phyloP scores from a whole-genome alignment of 2,113 vertebrate species.

The Loxodonta africana region DNA sequence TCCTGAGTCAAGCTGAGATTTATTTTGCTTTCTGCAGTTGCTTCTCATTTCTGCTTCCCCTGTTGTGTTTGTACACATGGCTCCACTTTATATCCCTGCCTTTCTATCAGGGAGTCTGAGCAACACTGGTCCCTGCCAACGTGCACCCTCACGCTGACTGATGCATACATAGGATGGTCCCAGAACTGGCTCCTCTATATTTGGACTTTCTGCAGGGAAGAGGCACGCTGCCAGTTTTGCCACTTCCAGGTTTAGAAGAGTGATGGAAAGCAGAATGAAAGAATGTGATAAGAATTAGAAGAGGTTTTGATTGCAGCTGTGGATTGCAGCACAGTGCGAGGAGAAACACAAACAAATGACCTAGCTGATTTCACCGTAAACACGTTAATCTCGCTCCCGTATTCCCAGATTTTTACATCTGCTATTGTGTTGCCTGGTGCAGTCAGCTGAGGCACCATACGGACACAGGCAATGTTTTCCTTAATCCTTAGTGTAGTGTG shows the following conservation, averaged over 20 bases:
- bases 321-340: slow-evolving; percentile 50
- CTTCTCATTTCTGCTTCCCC: slow-evolving; percentile 47
- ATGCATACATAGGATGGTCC: not conserved
- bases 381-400: not conserved
- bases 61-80: slow-evolving; percentile 34
- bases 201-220: slow-evolving; percentile 52
- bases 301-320: slow-evolving; percentile 42
- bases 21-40: slow-evolving; percentile 54
- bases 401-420: not conserved
- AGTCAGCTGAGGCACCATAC: slow-evolving; percentile 64
- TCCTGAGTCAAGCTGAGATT: slow-evolving; percentile 61
- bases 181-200: slow-evolving; percentile 38
- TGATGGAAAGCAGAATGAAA: slow-evolving; percentile 66
- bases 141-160: slow-evolving; percentile 28
- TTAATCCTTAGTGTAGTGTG: slow-evolving; percentile 25
- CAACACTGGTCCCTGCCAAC: not conserved
- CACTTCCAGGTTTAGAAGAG: slow-evolving; percentile 35
- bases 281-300: slow-evolving; percentile 27
- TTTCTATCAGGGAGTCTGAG: slow-evolving; percentile 62
- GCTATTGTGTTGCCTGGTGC: slow-evolving; percentile 21
- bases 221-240: not conserved
- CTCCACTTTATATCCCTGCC: slow-evolving; percentile 56
- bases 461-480: slow-evolving; percentile 34
- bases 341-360: slow-evolving; percentile 61
- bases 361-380: not conserved